Base-by-base conservation (phyloP, 2,113 vertebrate genomes). In the Chrysochloris asiatica region DNA sequence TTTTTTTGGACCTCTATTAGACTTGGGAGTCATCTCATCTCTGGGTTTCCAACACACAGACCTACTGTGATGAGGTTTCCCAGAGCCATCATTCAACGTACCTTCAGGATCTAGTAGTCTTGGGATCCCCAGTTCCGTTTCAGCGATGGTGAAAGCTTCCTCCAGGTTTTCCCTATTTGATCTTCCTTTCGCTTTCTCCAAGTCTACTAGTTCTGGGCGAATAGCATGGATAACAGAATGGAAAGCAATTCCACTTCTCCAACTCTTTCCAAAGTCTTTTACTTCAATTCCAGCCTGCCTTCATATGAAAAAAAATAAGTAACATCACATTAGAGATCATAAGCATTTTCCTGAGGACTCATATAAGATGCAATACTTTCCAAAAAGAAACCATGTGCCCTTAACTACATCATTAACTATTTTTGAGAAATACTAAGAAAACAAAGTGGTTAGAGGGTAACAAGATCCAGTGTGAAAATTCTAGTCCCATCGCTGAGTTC, bases 101-200 rank as follows among this genome's bases (percentile, higher is more conserved):
- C 99, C 99, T 98, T 99, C 99, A 14, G 99, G 99, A 95, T 99
- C 99, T 80, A 99, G 98, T 5, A 99, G 98, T 56, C 98, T 98
- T 48, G 99, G 99, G 91, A 99, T 98, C 87, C 99, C 99, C 76
- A 99, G 96, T 76, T 99, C 98, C 16, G 88, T 97, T 96, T 99
- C 99, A 6, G 99, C 99, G 9, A 99, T 94, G 24, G 96, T 94
- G 96, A 99, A 99, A 6, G 99, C 99, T 72, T 99, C 98, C 93
- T 99, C 98, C 92, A 99, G 97, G 94, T 99, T 99, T 96, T 99
- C 98, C 67, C 97, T 97, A 88, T 99, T 99, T 28, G 98, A 95
- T 90, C 98, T 98, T 82, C 95, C 97, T 95, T 96, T 98, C 38
- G 99, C 97, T 59, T 90, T 98, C 33, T 99, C 98, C 97, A 99